Percentiles rank a stretch among this genome's conserved stretches.
Conservation (phyloP, 2,888 invertebrate species). For the Agrotis segetum region DNA sequence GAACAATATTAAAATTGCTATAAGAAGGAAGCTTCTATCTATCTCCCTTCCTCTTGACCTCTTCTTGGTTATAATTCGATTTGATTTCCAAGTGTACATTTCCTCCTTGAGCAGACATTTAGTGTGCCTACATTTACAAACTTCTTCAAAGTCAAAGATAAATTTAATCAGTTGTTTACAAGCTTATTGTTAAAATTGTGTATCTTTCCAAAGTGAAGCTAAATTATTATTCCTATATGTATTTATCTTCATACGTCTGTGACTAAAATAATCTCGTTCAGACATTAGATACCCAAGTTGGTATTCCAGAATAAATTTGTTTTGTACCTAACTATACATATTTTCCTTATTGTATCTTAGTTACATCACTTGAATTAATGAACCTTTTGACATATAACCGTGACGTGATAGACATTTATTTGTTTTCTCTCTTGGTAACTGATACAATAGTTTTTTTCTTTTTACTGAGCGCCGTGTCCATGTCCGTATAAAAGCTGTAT, state of each 20-base stretch:
- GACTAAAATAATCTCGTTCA: slow-evolving; percentile 8
- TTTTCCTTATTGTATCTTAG: background rate
- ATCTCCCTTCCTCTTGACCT: background rate
- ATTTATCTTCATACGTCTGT: slow-evolving; percentile 14
- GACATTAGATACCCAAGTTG: background rate
- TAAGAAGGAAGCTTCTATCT: slow-evolving; percentile 7
- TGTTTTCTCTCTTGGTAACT: background rate
- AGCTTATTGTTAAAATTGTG: background rate
- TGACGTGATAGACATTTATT: slow-evolving; percentile 1
- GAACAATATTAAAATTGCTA: background rate
- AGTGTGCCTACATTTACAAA: slow-evolving; percentile 28
- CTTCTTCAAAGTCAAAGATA: slow-evolving; percentile 39
- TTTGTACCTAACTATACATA: background rate
- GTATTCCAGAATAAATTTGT: background rate
- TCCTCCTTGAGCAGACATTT: slow-evolving; percentile 22
- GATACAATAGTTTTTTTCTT: background rate
- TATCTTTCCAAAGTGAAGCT: slow-evolving; percentile 11
- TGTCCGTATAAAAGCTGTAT: background rate
- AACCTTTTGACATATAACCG: background rate
- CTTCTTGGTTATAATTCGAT: background rate
- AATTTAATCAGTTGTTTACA: slow-evolving; percentile 41
- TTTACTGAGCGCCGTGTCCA: no score
- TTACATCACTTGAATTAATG: slow-evolving; percentile 8
- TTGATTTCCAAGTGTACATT: slow-evolving; percentile 22
- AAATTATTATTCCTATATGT: slow-evolving; percentile 11